Evolutionary conservation across 1,140 invertebrate genomes (phyloP).

Genomic region (Littorina saxatilis): DNA sequence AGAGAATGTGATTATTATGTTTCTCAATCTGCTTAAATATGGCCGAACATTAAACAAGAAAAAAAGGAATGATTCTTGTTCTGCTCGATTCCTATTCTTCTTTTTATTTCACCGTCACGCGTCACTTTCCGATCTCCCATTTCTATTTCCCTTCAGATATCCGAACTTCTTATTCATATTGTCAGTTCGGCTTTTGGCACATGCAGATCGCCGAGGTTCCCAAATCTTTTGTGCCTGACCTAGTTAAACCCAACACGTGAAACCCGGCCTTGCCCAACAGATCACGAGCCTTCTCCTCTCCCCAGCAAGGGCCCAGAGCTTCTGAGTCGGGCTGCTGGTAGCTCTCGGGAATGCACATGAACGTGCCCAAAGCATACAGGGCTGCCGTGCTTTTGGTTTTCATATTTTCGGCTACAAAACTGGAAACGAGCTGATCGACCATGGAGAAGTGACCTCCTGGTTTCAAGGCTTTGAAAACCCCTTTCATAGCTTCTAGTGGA

Average conservation of each 20-base stretch:
- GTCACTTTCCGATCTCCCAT: too few species aligned
- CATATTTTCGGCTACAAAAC: conserved; percentile 45
- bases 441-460: conserved; percentile 47
- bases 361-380: conserved; percentile 49
- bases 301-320: too few species aligned
- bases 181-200: not conserved
- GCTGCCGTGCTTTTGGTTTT: conserved; percentile 54
- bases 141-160: too few species aligned
- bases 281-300: conserved; percentile 16
- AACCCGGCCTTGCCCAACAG: conserved; percentile 19
- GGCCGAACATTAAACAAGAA: too few species aligned
- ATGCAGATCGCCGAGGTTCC: not conserved
- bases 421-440: conserved; percentile 46
- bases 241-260: too few species aligned
- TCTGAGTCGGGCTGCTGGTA: too few species aligned
- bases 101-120: too few species aligned
- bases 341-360: conserved; percentile 49
- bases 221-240: not conserved
- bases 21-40: too few species aligned
- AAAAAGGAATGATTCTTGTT: too few species aligned
- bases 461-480: conserved; percentile 36
- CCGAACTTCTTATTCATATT: not conserved
- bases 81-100: too few species aligned
- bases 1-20: too few species aligned
- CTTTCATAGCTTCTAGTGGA: too few species aligned